Percentiles rank a stretch among this genome's conserved stretches.
Evolutionary conservation across 2,797 vertebrate species (phyloP).

Genomic region (Dermochelys coriacea): DNA sequence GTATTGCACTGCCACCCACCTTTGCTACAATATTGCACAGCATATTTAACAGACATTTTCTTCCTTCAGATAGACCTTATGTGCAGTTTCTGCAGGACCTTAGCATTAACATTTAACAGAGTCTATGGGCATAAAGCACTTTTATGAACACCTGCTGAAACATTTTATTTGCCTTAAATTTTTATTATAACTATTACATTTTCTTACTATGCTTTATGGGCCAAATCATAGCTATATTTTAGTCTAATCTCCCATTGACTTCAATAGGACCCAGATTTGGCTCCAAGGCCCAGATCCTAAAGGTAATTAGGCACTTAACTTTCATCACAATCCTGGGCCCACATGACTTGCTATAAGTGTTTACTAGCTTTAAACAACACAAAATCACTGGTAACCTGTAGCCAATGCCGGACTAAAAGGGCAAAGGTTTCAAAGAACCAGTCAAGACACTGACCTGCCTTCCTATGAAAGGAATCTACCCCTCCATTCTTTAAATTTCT

Average conservation of each 20-base stretch:
- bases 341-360: constrained; percentile 53
- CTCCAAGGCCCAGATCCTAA: background rate
- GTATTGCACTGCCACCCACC: constrained; percentile 67
- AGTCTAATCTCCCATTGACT: constrained; percentile 33
- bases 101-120: constrained; percentile 76
- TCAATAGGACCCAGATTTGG: constrained; percentile 23
- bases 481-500: background rate
- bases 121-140: constrained; percentile 77
- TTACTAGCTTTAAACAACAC: constrained; percentile 62
- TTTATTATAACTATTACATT: constrained; percentile 77
- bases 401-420: background rate
- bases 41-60: constrained; percentile 73
- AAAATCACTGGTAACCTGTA: constrained; percentile 12
- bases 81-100: constrained; percentile 63
- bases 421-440: background rate
- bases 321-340: background rate
- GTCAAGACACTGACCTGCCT: background rate
- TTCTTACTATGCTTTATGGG: constrained; percentile 77
- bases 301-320: background rate
- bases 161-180: constrained; percentile 80
- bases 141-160: constrained; percentile 79
- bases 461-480: background rate
- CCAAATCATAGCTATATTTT: constrained; percentile 54
- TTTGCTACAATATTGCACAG: constrained; percentile 66
- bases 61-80: constrained; percentile 60